Evolutionary conservation across 2,888 invertebrate genomes (phyloP).

Genomic region (Heliconius sara): DNA sequence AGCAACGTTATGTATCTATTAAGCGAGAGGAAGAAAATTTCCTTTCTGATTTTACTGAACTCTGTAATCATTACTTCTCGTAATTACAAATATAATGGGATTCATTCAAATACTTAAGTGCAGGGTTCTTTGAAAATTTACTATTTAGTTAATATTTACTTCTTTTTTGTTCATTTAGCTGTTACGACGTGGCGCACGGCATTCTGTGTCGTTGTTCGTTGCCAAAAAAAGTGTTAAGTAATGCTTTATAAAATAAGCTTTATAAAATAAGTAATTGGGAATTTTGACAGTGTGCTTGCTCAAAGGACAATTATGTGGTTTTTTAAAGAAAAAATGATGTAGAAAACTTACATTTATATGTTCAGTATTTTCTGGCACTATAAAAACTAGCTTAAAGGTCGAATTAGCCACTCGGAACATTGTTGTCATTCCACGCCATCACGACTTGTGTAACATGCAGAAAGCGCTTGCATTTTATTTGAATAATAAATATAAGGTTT

Average conservation of each 20-base stretch:
- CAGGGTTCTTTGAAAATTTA: too few species aligned
- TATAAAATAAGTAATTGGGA: too few species aligned
- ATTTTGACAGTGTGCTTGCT: too few species aligned
- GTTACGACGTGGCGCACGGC: too few species aligned
- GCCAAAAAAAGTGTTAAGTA: too few species aligned
- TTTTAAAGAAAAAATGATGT: background rate
- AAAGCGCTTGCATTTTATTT: conserved; percentile 17
- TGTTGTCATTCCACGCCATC: conserved; percentile 23
- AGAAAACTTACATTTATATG: background rate
- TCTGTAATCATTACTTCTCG: background rate
- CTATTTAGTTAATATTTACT: too few species aligned
- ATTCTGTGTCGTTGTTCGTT: too few species aligned
- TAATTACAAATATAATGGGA: background rate
- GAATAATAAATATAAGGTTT: conserved; percentile 15
- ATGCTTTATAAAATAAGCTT: too few species aligned
- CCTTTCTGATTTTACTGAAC: background rate
- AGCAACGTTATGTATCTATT: background rate
- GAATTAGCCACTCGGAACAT: conserved; percentile 10
- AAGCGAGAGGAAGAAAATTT: background rate
- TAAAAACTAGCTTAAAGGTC: background rate
- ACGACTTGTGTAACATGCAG: conserved; percentile 7
- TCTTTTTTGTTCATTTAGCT: too few species aligned
- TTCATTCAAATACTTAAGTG: background rate
- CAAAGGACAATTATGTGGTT: too few species aligned
- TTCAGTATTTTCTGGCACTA: conserved; percentile 5